Evolutionary conservation across 2,113 vertebrate genomes (phyloP), one percentile per base, ranked within the genome.

Genomic region (Rhinolophus sinicus): DNA sequence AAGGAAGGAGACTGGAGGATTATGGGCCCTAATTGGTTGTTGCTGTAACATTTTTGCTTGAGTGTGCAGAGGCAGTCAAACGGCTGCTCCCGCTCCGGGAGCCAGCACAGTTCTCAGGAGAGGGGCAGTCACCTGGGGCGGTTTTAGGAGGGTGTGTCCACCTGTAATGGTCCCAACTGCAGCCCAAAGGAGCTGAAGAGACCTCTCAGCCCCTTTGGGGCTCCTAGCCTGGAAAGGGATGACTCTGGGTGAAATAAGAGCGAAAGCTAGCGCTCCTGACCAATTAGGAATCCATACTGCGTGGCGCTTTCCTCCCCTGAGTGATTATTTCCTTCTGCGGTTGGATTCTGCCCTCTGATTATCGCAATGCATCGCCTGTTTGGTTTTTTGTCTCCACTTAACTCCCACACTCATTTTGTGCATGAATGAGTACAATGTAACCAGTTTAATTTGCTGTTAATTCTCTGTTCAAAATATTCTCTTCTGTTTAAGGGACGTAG

Each of bases 31-130:
- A 97, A 98, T 95, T 98, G 98, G 98, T 94, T 98, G 97, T 96
- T 97, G 95, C 98, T 81, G 69, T 98, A 97, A 97, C 97, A 94
- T 96, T 98, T 98, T 97, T 97, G 97, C 98, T 97, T 97, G 97
- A 98, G 95, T 21, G 88, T 50, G 6, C 93, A 80, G 95, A 96
- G 97, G 89, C 96, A 70, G 80, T 67, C 58, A 85, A 96, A 93
- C 22, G 0, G 89, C 94, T 94, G 94, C 87, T 95, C 88, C 92
- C 77, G 91, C 90, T 94, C 86, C 0, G 4, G 94, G 95, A 97
- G 82, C 78, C 0, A 4, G 30, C 56, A 1, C 9, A 0, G 64
- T 85, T 97, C 96, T 97, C 82, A 15, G 86, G 97, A 75, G 87
- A 95, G 82, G 92, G 93, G 38, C 35, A 92, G 83, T 92, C 40